Percentiles rank a stretch among this genome's conserved stretches.
Conservation (phyloP, 2,888 invertebrate species). For the Troglohyphantes excavatus region DNA sequence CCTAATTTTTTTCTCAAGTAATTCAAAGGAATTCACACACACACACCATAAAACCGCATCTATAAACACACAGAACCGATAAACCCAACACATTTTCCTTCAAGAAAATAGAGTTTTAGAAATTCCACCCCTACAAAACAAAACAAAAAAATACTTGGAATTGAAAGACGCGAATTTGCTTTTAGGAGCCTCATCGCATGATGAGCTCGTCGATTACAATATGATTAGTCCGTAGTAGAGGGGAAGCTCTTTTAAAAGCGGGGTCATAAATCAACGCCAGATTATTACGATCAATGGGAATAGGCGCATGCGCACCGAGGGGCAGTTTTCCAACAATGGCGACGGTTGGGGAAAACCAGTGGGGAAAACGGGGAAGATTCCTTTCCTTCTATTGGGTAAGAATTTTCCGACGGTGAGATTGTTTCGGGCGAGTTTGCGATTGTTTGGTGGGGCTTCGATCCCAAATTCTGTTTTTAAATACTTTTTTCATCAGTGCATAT, state of each 20-base stretch:
- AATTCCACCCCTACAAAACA: too few species aligned
- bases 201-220: slow-evolving; percentile 72
- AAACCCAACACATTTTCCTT: too few species aligned
- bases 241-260: slow-evolving; percentile 45
- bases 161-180: slow-evolving; percentile 32
- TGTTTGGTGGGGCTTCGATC: background rate
- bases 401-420: background rate
- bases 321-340: slow-evolving; percentile 31
- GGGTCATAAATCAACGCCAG: slow-evolving; percentile 75
- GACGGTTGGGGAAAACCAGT: background rate
- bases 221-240: slow-evolving; percentile 66
- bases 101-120: too few species aligned
- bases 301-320: slow-evolving; percentile 37
- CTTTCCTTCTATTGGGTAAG: background rate
- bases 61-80: too few species aligned
- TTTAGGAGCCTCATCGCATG: slow-evolving; percentile 24
- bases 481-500: too few species aligned
- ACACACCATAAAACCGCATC: too few species aligned
- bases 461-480: too few species aligned
- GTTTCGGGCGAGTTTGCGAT: background rate
- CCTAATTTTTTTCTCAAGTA: too few species aligned
- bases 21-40: too few species aligned
- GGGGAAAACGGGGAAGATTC: background rate
- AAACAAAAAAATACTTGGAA: too few species aligned
- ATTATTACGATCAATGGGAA: slow-evolving; percentile 61